phyloP scores from a whole-genome alignment of 2,797 vertebrate species.

The Coregonus suidteri region DNA sequence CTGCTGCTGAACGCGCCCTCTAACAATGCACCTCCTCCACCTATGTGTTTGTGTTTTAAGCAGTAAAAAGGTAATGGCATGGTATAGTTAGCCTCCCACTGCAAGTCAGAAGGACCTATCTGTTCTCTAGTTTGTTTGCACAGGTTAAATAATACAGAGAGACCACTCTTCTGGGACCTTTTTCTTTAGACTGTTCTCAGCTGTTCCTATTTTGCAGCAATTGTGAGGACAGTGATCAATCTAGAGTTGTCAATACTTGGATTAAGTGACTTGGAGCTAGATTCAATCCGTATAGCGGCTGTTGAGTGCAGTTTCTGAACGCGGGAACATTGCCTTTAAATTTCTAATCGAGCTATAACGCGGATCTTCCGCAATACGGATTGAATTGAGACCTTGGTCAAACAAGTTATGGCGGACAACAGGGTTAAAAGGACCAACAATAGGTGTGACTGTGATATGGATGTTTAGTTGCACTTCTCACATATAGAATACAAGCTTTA shows the following conservation, averaged over 20 bases:
- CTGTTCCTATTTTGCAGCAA: constrained; percentile 7
- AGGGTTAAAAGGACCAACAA: neutral
- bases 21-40: neutral
- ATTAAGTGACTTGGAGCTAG: neutral
- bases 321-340: too few relatives aligned
- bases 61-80: constrained; percentile 20
- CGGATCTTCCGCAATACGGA: too few relatives aligned
- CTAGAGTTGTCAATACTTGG: neutral
- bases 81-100: neutral
- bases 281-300: too few relatives aligned
- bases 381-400: neutral
- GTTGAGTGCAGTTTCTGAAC: too few relatives aligned
- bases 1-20: neutral
- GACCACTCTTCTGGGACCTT: neutral
- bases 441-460: neutral
- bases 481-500: constrained; percentile 37
- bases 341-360: too few relatives aligned
- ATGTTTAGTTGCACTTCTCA: neutral
- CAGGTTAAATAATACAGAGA: constrained; percentile 44
- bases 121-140: constrained; percentile 52
- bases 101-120: constrained; percentile 29
- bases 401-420: neutral
- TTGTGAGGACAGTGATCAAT: neutral
- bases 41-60: constrained; percentile 4
- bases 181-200: constrained; percentile 29